Evolutionary conservation across 2,113 vertebrate genomes (phyloP).

Genomic region (Hippopotamus amphibius): DNA sequence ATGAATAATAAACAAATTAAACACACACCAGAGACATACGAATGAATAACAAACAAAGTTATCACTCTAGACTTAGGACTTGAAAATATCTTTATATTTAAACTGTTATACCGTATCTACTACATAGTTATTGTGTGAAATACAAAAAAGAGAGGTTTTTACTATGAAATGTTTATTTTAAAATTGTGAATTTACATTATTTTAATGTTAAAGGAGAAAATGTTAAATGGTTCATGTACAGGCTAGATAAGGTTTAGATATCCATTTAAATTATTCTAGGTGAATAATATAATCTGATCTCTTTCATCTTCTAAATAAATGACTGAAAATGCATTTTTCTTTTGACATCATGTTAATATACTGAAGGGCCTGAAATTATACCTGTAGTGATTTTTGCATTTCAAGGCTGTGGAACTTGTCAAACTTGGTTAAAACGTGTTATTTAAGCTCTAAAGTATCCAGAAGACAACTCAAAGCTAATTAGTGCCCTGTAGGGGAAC

Average conservation of each 20-base stretch:
- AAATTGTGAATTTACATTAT: constrained; percentile 65
- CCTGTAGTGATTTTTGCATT: constrained; percentile 9
- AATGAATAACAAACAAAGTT: constrained; percentile 10
- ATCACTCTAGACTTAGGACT: constrained; percentile 45
- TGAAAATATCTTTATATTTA: constrained; percentile 72
- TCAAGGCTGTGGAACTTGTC: not conserved
- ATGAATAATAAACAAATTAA: not conserved
- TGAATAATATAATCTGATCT: constrained; percentile 77
- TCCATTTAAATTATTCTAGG: constrained; percentile 78
- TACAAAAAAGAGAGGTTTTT: constrained; percentile 74
- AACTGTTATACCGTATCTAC: not conserved
- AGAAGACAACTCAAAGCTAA: not conserved
- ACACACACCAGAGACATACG: not conserved
- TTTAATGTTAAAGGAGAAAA: constrained; percentile 82
- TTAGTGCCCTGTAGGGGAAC: not conserved
- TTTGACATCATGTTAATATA: constrained; percentile 29
- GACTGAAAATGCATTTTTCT: constrained; percentile 75
- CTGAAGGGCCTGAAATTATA: constrained; percentile 2
- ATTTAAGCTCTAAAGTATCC: not conserved
- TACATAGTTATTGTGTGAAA: constrained; percentile 76
- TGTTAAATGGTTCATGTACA: constrained; percentile 74
- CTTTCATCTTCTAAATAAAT: constrained; percentile 79
- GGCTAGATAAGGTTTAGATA: constrained; percentile 73
- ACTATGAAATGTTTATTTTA: constrained; percentile 78
- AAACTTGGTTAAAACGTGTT: not conserved